Evolutionary conservation across 2,797 vertebrate species (phyloP), one percentile per base, ranked within the genome.

Genomic region (Carduelis carduelis): DNA sequence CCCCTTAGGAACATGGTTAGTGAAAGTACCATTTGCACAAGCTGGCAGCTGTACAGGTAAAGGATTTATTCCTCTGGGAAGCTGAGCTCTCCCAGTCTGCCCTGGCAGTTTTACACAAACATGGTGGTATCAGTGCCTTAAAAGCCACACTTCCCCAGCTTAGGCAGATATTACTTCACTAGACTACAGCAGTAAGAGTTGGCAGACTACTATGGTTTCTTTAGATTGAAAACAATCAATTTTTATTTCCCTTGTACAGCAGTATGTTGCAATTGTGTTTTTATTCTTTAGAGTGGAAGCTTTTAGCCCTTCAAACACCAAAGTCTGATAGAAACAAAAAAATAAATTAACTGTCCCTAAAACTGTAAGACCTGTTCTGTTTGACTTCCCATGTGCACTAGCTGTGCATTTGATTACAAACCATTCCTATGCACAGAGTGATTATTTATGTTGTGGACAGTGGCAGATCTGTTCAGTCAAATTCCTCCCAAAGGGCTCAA

Each of bases 291-390:
- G 72, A 92, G 83, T 21, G 1, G 83, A 55, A 60, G n/a, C 61
- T 95, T 97, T 79, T 90, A 93, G 39, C 71, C 69, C 84, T 95
- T 85, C 71, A 74, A 91, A 86, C 68, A 89, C 69, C 74, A 87
- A 91, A 85, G 23, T 23, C 89, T 97, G 90, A 89, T 77, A 65
- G 9, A 77, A 92, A 79, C 64, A 87, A 89, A 82, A 93, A 30
- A 94, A 94, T 52, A 59, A 93, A 96, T 95, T 81, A 90, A n/a
- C 35, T 75, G 24, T 66, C 94, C 69, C 57, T 90, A 56, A 64
- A 95, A 87, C 65, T 3, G 0, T 57, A 76, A 92, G 65, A 91
- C 30, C 52, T 88, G 69, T 63, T 55, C 7, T 5, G 15, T 75
- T 84, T 95, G 80, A 83, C 65, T 96, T 96, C 75, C 61, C 28